phyloP scores from a whole-genome alignment of 2,113 vertebrate genomes.

The Atrichornis clamosus region DNA sequence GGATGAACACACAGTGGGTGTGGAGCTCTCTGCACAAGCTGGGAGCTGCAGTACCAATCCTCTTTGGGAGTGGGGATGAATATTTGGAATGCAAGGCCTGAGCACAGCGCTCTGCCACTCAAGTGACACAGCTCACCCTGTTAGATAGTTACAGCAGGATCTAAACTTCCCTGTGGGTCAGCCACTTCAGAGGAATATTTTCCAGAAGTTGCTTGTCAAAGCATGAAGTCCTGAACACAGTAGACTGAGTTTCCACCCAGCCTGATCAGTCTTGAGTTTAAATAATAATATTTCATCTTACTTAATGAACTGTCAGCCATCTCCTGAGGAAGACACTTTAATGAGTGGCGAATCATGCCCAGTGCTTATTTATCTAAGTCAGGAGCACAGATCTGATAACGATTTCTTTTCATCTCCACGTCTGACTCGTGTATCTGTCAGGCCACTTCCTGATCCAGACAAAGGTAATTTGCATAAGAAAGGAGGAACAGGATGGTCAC shows the following conservation, averaged over 20 bases:
- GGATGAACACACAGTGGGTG: not conserved
- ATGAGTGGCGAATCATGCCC: constrained; percentile 55
- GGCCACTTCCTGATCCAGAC: constrained; percentile 7
- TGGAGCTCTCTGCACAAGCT: not conserved
- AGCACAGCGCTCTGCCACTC: not conserved
- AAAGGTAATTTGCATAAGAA: constrained; percentile 37
- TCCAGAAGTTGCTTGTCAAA: constrained; percentile 11
- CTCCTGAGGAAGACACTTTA: constrained; percentile 59
- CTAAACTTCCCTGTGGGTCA: not conserved
- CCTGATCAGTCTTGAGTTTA: constrained; percentile 45
- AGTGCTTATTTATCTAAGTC: constrained; percentile 70
- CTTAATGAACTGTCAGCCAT: constrained; percentile 64
- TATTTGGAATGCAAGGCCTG: not conserved
- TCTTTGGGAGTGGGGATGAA: not conserved
- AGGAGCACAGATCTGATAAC: constrained; percentile 48
- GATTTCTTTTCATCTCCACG: constrained; percentile 15
- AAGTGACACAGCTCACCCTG: not conserved
- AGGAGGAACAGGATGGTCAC: constrained; percentile 15
- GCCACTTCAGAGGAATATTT: not conserved
- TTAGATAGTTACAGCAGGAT: not conserved
- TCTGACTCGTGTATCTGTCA: constrained; percentile 15
- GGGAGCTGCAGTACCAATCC: not conserved
- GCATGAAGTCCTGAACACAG: constrained; percentile 12
- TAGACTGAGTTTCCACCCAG: constrained; percentile 25
- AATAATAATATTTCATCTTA: constrained; percentile 62